Evolutionary conservation across 2,888 invertebrate genomes (phyloP).

Genomic region (Drosophila nr. perissopoda): DNA sequence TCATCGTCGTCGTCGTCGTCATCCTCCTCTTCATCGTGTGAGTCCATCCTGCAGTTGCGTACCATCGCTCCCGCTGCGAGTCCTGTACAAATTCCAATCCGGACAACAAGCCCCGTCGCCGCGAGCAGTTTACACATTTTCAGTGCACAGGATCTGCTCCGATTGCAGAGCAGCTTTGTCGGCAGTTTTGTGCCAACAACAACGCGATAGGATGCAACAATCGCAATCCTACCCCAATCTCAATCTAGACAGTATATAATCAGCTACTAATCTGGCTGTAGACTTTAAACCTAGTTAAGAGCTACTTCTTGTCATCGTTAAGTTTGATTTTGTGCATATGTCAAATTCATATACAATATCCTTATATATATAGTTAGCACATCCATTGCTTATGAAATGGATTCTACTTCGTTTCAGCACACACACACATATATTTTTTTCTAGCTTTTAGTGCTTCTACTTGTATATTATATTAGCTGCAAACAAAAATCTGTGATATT

Average conservation of each 20-base stretch:
- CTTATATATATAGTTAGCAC: slow-evolving; percentile 6
- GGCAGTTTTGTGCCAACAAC: slow-evolving; percentile 45
- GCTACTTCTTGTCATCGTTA: slow-evolving; percentile 69
- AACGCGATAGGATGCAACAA: slow-evolving; percentile 7
- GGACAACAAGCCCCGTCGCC: slow-evolving; percentile 8
- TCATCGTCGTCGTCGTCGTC: neutral
- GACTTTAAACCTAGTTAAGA: slow-evolving; percentile 60
- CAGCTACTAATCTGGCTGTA: slow-evolving; percentile 40
- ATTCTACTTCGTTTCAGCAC: slow-evolving; percentile 16
- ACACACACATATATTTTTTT: slow-evolving; percentile 21
- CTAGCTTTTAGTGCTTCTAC: slow-evolving; percentile 49
- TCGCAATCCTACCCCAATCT: slow-evolving; percentile 52
- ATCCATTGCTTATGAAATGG: neutral
- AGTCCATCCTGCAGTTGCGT: slow-evolving; percentile 62
- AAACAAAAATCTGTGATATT: slow-evolving; percentile 83
- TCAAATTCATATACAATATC: slow-evolving; percentile 63
- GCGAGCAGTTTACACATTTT: slow-evolving; percentile 70
- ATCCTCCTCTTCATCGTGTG: slow-evolving; percentile 22
- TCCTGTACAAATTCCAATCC: slow-evolving; percentile 24
- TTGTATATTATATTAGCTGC: slow-evolving; percentile 40
- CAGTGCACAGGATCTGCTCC: slow-evolving; percentile 74
- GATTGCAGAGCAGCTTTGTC: slow-evolving; percentile 59
- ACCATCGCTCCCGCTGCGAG: slow-evolving; percentile 63
- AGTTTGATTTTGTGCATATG: slow-evolving; percentile 52
- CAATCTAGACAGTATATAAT: slow-evolving; percentile 72